Evolutionary conservation across 2,797 vertebrate genomes (phyloP), one percentile per base, ranked within the genome.

Genomic region (Spinus pinus): DNA sequence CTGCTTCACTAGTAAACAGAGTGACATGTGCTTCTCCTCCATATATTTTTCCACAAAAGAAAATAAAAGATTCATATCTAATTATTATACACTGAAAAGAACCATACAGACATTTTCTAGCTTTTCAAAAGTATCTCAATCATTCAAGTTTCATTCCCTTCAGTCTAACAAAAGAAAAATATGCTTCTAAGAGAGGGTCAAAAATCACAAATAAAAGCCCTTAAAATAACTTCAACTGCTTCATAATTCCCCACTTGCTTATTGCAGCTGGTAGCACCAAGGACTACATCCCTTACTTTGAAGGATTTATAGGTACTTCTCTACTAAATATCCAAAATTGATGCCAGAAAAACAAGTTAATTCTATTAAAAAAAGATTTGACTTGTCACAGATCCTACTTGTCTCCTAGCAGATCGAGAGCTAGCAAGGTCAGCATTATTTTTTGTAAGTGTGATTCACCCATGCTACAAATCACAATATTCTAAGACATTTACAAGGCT

Each of bases 391-490:
- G 20, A 42, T 84, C 8, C 37, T 83, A 16, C 27, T 62, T 86
- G 60, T 33, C 14, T 65, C 25, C 39, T 16, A 70, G 27, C 37
- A 81, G 21, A 60, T 71, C 13, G 3, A 80, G n/a, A 12, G 69
- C 15, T 27, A 87, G n/a, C 37, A 91, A 89, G 49, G 53, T 80
- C 74, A 65, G 28, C 35, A 23, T 42, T 73, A 56, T 58, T 65
- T 35, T 21, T 57, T 53, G 30, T 41, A 81, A 75, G 20, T 25
- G 4, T 33, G 75, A 75, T 62, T 46, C 74, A 81, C 9, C 5
- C 14, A 58, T 23, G 28, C 30, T 89, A 86, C 67, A 92, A 92
- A 70, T 78, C 86, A 73, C 74, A 80, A 22, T 74, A 64, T 41
- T 80, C 50, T 9, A 5, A 90, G 57, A 70, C 35, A 28, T 77